phyloP scores from a whole-genome alignment of 2,888 invertebrate species.

The Morpho deidamia region DNA sequence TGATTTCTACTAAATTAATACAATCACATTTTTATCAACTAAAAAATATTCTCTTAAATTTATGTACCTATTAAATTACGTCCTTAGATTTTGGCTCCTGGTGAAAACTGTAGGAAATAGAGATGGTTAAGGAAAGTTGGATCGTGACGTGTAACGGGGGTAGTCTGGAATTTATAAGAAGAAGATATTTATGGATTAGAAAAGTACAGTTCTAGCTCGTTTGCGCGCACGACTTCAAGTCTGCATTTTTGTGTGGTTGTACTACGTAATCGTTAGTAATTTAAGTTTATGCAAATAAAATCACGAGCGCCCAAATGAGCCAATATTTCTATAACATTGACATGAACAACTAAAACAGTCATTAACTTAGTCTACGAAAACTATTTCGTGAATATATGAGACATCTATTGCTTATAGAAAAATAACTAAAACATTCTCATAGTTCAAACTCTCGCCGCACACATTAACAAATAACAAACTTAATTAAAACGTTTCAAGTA shows the following conservation, averaged over 20 bases:
- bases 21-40: conserved; percentile 66
- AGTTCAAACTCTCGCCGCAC: conserved; percentile 35
- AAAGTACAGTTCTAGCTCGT: neutral
- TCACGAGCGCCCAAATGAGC: neutral
- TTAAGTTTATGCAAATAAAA: neutral
- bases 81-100: conserved; percentile 73
- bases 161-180: neutral
- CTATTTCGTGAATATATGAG: conserved; percentile 19
- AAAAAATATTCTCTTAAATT: conserved; percentile 59
- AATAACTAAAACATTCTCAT: conserved; percentile 18
- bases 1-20: conserved; percentile 59
- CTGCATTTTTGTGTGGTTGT: neutral
- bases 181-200: neutral
- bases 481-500: conserved; percentile 72
- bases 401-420: conserved; percentile 20
- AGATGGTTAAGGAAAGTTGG: conserved; percentile 6
- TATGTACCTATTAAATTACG: conserved; percentile 55
- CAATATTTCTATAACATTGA: conserved; percentile 7
- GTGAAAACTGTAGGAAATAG: conserved; percentile 36
- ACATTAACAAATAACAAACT: conserved; percentile 74
- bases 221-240: neutral
- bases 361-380: conserved; percentile 19
- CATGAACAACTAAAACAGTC: conserved; percentile 12
- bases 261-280: too few relatives aligned
- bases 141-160: neutral